Evolutionary conservation across 2,113 vertebrate genomes (phyloP).

Genomic region (Excalfactoria chinensis): DNA sequence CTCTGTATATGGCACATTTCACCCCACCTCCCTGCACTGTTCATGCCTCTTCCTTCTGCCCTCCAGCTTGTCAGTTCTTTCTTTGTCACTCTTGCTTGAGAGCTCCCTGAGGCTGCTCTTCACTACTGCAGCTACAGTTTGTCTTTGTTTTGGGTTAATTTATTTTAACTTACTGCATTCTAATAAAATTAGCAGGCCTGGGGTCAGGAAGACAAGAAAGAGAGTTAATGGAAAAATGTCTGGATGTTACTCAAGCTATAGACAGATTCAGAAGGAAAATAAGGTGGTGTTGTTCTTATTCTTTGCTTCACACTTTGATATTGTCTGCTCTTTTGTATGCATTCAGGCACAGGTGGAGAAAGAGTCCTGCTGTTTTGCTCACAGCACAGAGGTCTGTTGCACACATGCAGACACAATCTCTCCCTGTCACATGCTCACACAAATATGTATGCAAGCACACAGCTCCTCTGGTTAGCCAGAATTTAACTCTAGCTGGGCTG

Average conservation of each 20-base stretch:
- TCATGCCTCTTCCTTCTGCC: not conserved
- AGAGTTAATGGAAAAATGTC: conserved; percentile 9
- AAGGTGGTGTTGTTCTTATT: rapidly evolving
- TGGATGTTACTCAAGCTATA: not conserved
- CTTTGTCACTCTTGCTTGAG: not conserved
- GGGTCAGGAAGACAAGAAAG: conserved; percentile 20
- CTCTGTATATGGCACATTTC: not conserved
- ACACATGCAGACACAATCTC: not conserved
- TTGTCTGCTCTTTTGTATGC: not conserved
- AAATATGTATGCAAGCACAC: rapidly evolving
- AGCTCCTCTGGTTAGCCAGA: not conserved
- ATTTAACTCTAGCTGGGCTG: conserved; percentile 25
- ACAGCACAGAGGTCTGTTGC: not conserved
- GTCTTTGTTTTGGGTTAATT: conserved; percentile 32
- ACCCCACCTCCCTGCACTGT: not conserved
- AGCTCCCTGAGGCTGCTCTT: not conserved
- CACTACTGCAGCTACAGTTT: not conserved
- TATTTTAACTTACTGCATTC: conserved; percentile 2
- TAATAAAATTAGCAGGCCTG: conserved; percentile 27
- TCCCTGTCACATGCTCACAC: not conserved
- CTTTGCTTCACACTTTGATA: not conserved
- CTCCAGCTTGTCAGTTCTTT: not conserved
- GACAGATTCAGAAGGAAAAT: not conserved
- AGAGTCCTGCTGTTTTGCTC: not conserved
- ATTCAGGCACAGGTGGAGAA: not conserved